Evolutionary conservation across 2,113 vertebrate species (phyloP), one percentile per base, ranked within the genome.

Genomic region (Erythrocercus mccallii): DNA sequence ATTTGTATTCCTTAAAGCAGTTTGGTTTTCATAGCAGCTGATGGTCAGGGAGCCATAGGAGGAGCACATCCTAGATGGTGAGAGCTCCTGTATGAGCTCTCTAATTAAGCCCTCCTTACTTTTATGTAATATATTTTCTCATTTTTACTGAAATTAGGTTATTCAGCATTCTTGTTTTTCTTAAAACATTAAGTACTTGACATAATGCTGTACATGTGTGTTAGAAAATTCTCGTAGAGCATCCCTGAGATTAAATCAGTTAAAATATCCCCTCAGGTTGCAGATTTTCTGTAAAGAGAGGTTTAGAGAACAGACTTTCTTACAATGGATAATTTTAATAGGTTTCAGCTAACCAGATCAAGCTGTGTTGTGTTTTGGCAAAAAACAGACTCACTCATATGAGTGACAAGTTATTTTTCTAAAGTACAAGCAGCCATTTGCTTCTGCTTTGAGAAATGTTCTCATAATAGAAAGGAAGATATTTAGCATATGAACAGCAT

Each of bases 181-280:
- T 68, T 86, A 57, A 51, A 79, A 47, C 14, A 22, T n/a, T 51
- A 47, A 54, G 24, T 88, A 44, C 18, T 74, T 81, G 44, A 56
- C 7, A 19, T 58, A 47, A 30, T 0, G 0, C 24, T 64, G 44
- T 58, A 45, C 15, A 5, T 5, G 5, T 28, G 8, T 78, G 17
- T 69, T 57, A 70, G 22, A 48, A 80, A 54, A 48, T 65, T 77
- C 44, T 82, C 19, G 20, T 28, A 58, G 31, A 73, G n/a, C 45
- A 42, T 72, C 35, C 2, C 54, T 62, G 72, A 61, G 37, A 69
- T 69, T 37, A 90, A 81, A 61, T 13, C 37, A 83, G 17, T 77
- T 77, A 60, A 93, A 70, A 37, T 92, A 48, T 37, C 16, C 62
- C 17, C 61, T 88, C 53, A 53, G 44, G 40, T 65, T 76, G 48